A percentile compares a stretch with the other conserved stretches of the same genome.
Conservation (phyloP, 2,113 vertebrate species). For the Triplophysa tibetana region DNA sequence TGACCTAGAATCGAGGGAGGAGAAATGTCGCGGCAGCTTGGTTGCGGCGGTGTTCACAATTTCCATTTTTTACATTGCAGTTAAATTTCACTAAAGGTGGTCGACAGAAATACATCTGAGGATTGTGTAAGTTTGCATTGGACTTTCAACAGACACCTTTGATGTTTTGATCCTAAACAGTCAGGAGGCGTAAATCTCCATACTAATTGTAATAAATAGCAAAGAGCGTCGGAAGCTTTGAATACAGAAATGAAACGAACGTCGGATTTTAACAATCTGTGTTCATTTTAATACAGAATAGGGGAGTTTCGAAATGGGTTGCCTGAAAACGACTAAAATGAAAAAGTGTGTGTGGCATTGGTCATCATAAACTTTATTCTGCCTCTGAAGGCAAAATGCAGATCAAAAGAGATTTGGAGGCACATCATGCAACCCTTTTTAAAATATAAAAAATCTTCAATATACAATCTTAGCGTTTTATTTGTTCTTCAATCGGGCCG, state of each 20-base stretch:
- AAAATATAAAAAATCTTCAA: not conserved
- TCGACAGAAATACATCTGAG: constrained; percentile 19
- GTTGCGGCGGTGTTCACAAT: not conserved
- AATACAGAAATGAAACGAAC: not conserved
- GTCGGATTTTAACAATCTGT: not conserved
- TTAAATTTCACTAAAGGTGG: constrained; percentile 27
- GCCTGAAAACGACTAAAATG: not conserved
- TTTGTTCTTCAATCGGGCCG: not conserved
- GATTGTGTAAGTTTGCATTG: constrained; percentile 19
- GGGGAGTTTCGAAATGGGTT: too few relatives aligned
- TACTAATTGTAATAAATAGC: constrained; percentile 4
- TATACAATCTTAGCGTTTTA: not conserved
- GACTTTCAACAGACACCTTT: constrained; percentile 27
- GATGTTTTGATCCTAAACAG: constrained; percentile 30
- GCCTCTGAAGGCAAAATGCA: not conserved
- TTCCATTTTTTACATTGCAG: not conserved
- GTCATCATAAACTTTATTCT: not conserved
- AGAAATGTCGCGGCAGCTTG: constrained; percentile 3
- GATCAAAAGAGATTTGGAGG: constrained; percentile 1
- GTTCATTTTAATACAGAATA: not conserved
- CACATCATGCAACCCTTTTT: not conserved
- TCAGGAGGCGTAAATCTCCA: not conserved
- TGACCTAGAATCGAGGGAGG: constrained; percentile 23
- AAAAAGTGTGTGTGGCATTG: not conserved
- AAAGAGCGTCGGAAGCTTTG: not conserved